Evolutionary conservation across 2,797 vertebrate species (phyloP).

Genomic region (Poecile montanus): DNA sequence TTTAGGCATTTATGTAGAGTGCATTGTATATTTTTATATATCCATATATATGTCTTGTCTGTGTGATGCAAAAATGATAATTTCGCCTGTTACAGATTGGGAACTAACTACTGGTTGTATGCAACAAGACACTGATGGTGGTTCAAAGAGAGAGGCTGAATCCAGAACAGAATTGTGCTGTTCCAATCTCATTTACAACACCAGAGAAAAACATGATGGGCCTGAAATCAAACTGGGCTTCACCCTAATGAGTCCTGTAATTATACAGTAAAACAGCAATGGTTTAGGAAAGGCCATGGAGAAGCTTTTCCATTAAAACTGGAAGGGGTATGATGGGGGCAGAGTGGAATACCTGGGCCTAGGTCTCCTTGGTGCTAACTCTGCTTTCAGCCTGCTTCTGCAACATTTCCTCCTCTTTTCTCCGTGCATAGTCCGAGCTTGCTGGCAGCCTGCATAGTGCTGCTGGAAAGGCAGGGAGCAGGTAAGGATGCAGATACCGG

Average conservation of each 20-base stretch:
- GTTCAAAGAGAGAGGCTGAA: neutral
- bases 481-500: neutral
- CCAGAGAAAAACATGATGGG: neutral
- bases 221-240: neutral
- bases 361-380: conserved; percentile 10
- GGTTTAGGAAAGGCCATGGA: neutral
- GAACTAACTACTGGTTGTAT: neutral
- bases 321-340: neutral
- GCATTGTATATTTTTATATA: neutral
- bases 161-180: neutral
- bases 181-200: neutral
- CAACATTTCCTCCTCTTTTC: conserved; percentile 19
- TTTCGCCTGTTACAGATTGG: neutral
- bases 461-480: neutral
- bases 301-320: neutral
- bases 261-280: neutral
- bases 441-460: neutral
- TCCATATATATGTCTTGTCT: neutral
- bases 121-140: neutral
- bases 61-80: neutral
- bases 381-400: conserved; percentile 57
- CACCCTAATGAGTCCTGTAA: neutral
- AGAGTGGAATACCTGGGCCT: neutral
- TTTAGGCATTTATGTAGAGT: neutral
- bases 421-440: neutral